phyloP scores from a whole-genome alignment of 2,113 vertebrate genomes.

The Ciconia maguari region DNA sequence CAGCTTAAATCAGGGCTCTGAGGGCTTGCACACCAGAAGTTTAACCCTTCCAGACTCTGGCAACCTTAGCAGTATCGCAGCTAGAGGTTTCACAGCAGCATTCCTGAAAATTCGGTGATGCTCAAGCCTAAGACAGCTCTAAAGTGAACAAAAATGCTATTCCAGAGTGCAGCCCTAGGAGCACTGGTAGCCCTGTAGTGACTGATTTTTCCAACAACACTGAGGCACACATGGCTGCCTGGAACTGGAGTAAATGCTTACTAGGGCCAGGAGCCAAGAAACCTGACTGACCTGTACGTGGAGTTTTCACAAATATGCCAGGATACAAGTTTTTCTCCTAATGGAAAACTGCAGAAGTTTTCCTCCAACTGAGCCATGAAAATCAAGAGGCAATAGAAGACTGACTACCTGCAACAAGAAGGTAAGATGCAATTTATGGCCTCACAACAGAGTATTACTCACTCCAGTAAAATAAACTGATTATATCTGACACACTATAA shows the following conservation, averaged over 20 bases:
- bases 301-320: neutral
- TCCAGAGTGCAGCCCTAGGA: neutral
- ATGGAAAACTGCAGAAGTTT: neutral
- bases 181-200: neutral
- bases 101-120: accelerated
- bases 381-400: neutral
- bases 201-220: neutral
- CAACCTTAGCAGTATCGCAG: neutral
- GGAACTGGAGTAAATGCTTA: neutral
- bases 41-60: neutral
- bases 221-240: neutral
- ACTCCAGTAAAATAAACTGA: neutral
- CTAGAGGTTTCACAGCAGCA: neutral
- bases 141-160: neutral
- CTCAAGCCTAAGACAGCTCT: neutral
- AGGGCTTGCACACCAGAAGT: neutral
- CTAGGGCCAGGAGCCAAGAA: slow-evolving; percentile 1
- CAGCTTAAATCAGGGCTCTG: neutral
- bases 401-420: neutral
- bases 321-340: neutral
- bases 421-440: neutral
- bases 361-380: neutral
- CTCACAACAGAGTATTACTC: neutral
- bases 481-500: neutral
- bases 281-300: neutral